Conservation (phyloP, 1,140 invertebrate species). For the Drosophila parvula region DNA sequence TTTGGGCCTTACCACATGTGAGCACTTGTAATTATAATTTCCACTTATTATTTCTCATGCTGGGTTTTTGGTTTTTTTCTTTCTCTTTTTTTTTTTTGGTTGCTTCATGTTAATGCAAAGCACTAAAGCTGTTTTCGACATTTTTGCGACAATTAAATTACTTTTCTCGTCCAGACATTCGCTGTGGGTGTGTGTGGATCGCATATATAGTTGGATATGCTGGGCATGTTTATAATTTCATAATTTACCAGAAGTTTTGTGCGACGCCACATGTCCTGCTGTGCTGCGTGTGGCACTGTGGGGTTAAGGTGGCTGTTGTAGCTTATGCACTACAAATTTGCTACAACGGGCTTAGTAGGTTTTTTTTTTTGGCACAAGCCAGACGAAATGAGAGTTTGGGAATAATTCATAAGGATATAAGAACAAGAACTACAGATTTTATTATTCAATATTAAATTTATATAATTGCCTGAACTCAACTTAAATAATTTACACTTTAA, state of each 20-base stretch:
- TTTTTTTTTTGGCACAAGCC: background rate
- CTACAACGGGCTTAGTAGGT: conserved; percentile 7
- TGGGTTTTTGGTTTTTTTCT: conserved; percentile 9
- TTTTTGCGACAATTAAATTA: conserved; percentile 81
- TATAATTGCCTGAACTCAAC: background rate
- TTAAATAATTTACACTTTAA: background rate
- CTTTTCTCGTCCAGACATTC: conserved; percentile 77
- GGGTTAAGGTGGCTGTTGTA: conserved; percentile 32
- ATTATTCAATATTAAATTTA: background rate
- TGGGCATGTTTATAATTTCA: conserved; percentile 76
- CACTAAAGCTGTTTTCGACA: conserved; percentile 78
- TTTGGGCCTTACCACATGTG: conserved; percentile 54
- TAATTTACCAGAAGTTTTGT: conserved; percentile 77
- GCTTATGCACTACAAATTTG: conserved; percentile 74
- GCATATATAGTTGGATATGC: conserved; percentile 37
- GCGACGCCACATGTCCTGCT: conserved; percentile 74
- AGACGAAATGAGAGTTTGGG: background rate
- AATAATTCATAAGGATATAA: conserved; percentile 22
- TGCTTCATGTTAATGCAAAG: conserved; percentile 71
- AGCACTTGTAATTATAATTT: conserved; percentile 80
- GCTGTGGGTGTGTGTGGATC: conserved; percentile 34
- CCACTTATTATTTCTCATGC: conserved; percentile 69
- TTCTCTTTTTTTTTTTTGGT: conserved; percentile 32
- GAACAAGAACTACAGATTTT: background rate
- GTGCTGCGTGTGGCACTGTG: conserved; percentile 39